Conservation (phyloP, 1,140 invertebrate genomes). For the Aphaenogaster floridana region DNA sequence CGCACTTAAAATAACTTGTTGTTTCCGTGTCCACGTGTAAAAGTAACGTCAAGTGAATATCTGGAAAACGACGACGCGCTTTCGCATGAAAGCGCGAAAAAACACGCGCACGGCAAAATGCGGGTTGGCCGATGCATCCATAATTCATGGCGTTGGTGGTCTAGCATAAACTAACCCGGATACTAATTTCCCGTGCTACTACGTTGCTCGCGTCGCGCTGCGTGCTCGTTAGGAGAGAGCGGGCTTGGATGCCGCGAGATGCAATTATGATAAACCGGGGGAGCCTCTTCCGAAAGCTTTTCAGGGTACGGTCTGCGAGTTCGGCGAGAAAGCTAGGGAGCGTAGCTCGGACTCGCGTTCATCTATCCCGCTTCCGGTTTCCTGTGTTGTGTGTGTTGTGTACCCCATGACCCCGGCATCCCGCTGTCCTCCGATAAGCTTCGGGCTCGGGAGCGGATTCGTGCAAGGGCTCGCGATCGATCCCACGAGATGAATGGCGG, state of each 20-base stretch:
- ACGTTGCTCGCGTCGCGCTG: neutral
- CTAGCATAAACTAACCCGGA: conserved; percentile 38
- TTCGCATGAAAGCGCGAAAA: conserved; percentile 28
- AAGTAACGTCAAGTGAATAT: neutral
- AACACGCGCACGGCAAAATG: neutral
- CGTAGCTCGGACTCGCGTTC: conserved; percentile 63
- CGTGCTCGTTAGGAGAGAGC: conserved; percentile 50
- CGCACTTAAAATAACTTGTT: neutral
- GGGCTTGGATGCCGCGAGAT: conserved; percentile 77
- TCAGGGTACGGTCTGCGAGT: conserved; percentile 47
- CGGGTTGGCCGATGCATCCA: conserved; percentile 44
- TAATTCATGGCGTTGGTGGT: conserved; percentile 9
- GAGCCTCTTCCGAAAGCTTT: conserved; percentile 78
- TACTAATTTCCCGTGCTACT: conserved; percentile 65
- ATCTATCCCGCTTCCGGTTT: conserved; percentile 74
- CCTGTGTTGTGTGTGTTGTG: conserved; percentile 36
- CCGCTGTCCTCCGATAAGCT: conserved; percentile 61
- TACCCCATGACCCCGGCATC: neutral
- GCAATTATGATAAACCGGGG: conserved; percentile 84
- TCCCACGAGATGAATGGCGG: conserved; percentile 52
- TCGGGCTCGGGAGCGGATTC: conserved; percentile 22
- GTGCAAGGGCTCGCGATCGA: conserved; percentile 55
- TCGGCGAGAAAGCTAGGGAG: conserved; percentile 42
- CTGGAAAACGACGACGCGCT: neutral
- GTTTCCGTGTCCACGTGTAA: neutral